phyloP scores from a whole-genome alignment of 2,113 vertebrate species.

The Irena cyanogastra region DNA sequence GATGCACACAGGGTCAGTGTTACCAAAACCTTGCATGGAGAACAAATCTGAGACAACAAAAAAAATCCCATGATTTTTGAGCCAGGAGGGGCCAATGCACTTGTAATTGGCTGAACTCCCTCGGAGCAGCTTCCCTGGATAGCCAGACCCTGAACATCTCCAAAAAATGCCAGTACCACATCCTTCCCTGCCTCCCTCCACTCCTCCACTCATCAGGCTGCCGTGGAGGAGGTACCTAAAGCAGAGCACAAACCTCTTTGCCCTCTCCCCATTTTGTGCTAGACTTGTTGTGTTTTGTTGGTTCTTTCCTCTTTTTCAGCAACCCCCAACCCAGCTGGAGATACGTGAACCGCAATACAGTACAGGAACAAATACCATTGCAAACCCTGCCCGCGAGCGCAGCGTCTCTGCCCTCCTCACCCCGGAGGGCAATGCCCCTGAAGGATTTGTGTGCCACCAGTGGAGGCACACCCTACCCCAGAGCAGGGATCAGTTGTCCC shows the following conservation, averaged over 20 bases:
- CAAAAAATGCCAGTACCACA: not conserved
- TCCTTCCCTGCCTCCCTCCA: not conserved
- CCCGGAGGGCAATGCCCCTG: not conserved
- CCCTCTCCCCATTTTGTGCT: not conserved
- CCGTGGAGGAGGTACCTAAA: not conserved
- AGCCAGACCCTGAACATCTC: not conserved
- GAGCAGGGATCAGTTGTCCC: not conserved
- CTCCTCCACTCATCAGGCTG: not conserved
- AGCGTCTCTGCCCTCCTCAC: not conserved
- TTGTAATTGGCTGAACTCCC: not conserved
- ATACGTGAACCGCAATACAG: constrained; percentile 41
- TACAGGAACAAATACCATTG: not conserved
- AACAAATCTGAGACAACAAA: not conserved
- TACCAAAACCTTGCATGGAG: not conserved
- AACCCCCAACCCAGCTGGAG: constrained; percentile 64
- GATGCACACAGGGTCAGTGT: not conserved
- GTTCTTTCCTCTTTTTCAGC: not conserved
- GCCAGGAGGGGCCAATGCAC: rapidly evolving
- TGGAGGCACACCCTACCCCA: not conserved
- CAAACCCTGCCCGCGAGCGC: not conserved
- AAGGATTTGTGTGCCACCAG: not conserved
- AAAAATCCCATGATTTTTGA: not conserved
- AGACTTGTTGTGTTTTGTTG: not conserved
- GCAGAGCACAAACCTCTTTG: not conserved
- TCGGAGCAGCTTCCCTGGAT: not conserved